Evolutionary conservation across 2,797 vertebrate species (phyloP).

Genomic region (Numenius phaeopus): DNA sequence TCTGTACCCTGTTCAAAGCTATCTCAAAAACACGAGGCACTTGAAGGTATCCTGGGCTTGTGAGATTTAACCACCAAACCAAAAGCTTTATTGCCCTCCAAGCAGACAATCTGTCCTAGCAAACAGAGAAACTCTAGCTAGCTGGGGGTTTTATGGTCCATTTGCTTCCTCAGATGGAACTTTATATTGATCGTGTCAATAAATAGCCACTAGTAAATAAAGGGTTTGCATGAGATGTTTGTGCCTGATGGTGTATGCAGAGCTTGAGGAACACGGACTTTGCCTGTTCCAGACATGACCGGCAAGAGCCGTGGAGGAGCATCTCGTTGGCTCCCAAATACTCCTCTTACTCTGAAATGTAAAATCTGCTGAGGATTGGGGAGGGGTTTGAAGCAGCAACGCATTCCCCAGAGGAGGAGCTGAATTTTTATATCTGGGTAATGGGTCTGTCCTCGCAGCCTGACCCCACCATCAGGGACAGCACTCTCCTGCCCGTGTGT

Average conservation of each 20-base stretch:
- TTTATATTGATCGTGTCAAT: neutral
- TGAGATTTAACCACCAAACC: neutral
- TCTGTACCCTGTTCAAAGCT: neutral
- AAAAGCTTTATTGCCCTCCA: neutral
- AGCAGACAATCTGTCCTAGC: neutral
- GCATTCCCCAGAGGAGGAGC: neutral
- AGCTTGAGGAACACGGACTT: neutral
- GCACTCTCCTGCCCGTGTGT: accelerated
- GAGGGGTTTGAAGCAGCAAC: neutral
- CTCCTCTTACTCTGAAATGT: neutral
- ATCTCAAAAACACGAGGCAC: neutral
- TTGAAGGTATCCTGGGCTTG: neutral
- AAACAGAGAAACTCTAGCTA: neutral
- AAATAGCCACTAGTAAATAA: neutral
- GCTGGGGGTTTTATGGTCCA: neutral
- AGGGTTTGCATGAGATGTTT: neutral
- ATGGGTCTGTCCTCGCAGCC: neutral
- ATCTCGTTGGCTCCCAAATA: neutral
- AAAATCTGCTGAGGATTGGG: neutral
- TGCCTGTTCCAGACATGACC: neutral
- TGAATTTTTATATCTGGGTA: neutral
- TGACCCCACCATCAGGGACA: neutral
- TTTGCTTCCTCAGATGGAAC: neutral
- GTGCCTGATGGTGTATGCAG: neutral
- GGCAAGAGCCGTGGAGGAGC: neutral